Conservation (phyloP, 2,888 invertebrate species). For the Drosophila limbata region DNA sequence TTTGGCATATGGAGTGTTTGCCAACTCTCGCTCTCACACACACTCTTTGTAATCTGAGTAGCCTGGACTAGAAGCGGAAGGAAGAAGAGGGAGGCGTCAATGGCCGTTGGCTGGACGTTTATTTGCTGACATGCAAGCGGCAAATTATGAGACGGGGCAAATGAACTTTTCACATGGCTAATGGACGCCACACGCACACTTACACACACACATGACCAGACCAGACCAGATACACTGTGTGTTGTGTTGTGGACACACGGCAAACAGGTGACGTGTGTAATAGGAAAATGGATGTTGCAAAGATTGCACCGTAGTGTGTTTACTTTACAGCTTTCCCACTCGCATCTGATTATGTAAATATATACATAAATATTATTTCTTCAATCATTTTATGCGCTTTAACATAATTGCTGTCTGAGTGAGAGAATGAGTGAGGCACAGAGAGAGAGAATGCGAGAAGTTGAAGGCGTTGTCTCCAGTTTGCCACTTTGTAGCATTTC, state of each 20-base stretch:
- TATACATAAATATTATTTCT: slow-evolving; percentile 56
- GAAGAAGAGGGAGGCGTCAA: slow-evolving; percentile 40
- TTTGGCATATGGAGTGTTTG: slow-evolving; percentile 42
- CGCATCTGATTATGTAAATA: slow-evolving; percentile 49
- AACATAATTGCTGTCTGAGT: slow-evolving; percentile 47
- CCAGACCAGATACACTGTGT: slow-evolving; percentile 3
- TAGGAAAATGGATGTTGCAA: slow-evolving; percentile 33
- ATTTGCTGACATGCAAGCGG: slow-evolving; percentile 74
- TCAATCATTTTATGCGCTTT: slow-evolving; percentile 46
- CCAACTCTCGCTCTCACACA: slow-evolving; percentile 8
- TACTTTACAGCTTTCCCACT: slow-evolving; percentile 51
- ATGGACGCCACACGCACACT: slow-evolving; percentile 58
- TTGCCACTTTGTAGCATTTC: slow-evolving; percentile 35
- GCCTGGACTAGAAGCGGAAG: slow-evolving; percentile 44
- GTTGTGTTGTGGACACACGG: slow-evolving; percentile 45
- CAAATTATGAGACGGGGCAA: slow-evolving; percentile 80
- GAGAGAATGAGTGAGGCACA: slow-evolving; percentile 2
- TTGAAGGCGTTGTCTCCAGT: slow-evolving; percentile 53
- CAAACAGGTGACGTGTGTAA: slow-evolving; percentile 65
- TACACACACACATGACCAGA: slow-evolving; percentile 8
- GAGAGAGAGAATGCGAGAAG: not conserved
- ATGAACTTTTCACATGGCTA: slow-evolving; percentile 81
- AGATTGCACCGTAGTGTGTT: slow-evolving; percentile 37
- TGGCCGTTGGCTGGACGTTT: slow-evolving; percentile 32
- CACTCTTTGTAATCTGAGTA: slow-evolving; percentile 62